These are phyloP conservation scores for Agonopterix arenella DNA, from an alignment of 2,888 invertebrate species.

Conservation along the genomic window DNA sequence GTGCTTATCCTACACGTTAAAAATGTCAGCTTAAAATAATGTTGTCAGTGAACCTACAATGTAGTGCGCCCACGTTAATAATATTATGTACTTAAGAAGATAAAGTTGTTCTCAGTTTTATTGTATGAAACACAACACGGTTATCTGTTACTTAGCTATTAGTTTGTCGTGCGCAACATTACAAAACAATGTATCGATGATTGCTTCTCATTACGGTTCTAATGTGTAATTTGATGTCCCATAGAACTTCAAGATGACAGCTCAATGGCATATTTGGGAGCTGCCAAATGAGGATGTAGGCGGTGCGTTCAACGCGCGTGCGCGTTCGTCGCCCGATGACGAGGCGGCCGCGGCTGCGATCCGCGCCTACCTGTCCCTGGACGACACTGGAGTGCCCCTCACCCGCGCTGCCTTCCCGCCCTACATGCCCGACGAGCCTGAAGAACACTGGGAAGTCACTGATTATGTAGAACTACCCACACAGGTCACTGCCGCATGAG, in stretches of 20 bases:
- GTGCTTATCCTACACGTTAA: too few relatives aligned
- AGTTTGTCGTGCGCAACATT: too few relatives aligned
- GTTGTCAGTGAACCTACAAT: too few relatives aligned
- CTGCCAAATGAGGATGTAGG: constrained; percentile 73
- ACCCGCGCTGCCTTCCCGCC: constrained; percentile 74
- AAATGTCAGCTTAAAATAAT: too few relatives aligned
- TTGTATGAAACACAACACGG: too few relatives aligned
- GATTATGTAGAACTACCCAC: constrained; percentile 80
- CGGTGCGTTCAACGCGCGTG: constrained; percentile 80
- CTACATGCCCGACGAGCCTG: constrained; percentile 64
- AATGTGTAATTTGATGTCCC: constrained; percentile 1
- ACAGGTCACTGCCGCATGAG: too few relatives aligned
- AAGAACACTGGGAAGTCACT: constrained; percentile 80
- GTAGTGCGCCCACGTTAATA: too few relatives aligned
- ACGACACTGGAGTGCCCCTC: constrained; percentile 77
- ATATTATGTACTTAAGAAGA: too few relatives aligned
- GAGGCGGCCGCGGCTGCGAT: constrained; percentile 70
- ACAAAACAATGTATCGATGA: too few relatives aligned
- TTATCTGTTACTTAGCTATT: too few relatives aligned
- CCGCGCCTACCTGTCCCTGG: constrained; percentile 78
- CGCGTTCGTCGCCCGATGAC: constrained; percentile 58
- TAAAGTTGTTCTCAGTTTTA: too few relatives aligned
- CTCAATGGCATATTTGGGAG: constrained; percentile 69
- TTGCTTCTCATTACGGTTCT: not conserved
- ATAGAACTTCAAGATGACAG: constrained; percentile 78